Conservation (phyloP, 2,888 invertebrate species). For the Cheiracanthium punctorium region DNA sequence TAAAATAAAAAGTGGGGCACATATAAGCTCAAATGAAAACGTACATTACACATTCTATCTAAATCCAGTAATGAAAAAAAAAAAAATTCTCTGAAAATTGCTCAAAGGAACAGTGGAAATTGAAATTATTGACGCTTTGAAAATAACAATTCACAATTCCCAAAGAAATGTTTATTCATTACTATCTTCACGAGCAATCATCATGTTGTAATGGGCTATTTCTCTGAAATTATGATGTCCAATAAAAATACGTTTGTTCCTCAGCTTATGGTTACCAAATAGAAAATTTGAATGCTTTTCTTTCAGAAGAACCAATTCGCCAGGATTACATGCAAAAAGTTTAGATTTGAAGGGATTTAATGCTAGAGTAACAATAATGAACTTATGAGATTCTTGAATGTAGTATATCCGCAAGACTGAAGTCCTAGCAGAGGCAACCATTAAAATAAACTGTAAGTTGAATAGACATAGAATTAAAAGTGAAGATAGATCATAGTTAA, state of each 20-base stretch:
- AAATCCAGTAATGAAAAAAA: no score
- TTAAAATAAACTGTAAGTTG: slow-evolving; percentile 17
- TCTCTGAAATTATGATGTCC: slow-evolving; percentile 15
- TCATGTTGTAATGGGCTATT: background rate
- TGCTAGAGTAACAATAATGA: slow-evolving; percentile 31
- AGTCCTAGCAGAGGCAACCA: slow-evolving; percentile 3
- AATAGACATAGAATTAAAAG: background rate
- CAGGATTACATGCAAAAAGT: slow-evolving; percentile 9
- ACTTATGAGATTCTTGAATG: slow-evolving; percentile 19
- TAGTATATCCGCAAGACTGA: slow-evolving; percentile 26
- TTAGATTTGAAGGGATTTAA: slow-evolving; percentile 35
- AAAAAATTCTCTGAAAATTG: no score
- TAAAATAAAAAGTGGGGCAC: no score
- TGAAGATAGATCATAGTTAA: slow-evolving; percentile 10
- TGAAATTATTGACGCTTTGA: no score
- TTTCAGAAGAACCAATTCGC: slow-evolving; percentile 4
- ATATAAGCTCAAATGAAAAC: no score
- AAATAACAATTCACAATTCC: no score
- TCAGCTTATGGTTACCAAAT: slow-evolving; percentile 20
- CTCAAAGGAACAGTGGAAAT: no score
- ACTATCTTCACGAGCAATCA: no score
- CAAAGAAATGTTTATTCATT: no score
- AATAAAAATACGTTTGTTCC: background rate
- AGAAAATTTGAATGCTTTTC: background rate
- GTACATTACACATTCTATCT: no score